Evolutionary conservation across 2,797 vertebrate species (phyloP).

Genomic region (Orientallactaga sibirica): DNA sequence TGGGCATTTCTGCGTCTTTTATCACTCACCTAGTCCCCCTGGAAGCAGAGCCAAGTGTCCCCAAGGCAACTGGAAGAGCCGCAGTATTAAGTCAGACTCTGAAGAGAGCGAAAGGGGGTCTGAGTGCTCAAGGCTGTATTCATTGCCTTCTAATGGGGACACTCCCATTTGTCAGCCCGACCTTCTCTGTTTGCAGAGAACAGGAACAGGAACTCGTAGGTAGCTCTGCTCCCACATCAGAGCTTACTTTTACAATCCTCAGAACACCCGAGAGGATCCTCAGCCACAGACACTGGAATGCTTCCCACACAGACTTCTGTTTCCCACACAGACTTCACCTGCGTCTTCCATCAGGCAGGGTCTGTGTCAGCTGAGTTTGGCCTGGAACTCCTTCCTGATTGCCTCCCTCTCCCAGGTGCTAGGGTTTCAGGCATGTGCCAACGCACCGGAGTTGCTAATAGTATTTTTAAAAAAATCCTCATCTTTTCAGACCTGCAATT

Average conservation of each 20-base stretch:
- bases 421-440: too few species aligned
- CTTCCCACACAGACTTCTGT: neutral
- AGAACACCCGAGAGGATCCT: neutral
- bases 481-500: conserved; percentile 4
- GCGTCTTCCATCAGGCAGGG: neutral
- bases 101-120: neutral
- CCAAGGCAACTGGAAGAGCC: neutral
- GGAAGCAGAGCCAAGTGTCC: neutral
- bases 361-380: neutral
- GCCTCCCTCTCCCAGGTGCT: neutral
- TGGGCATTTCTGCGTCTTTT: neutral
- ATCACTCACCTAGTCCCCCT: neutral
- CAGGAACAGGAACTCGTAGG: neutral
- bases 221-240: neutral
- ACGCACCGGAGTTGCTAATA: neutral
- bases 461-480: neutral
- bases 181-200: neutral
- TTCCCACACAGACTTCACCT: neutral
- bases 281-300: neutral
- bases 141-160: neutral
- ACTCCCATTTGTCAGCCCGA: neutral
- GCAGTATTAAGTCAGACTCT: neutral
- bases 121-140: neutral
- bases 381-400: neutral
- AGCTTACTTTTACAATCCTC: neutral